Evolutionary conservation across 2,797 vertebrate genomes (phyloP).

Genomic region (Hypotaenidia philippensis): DNA sequence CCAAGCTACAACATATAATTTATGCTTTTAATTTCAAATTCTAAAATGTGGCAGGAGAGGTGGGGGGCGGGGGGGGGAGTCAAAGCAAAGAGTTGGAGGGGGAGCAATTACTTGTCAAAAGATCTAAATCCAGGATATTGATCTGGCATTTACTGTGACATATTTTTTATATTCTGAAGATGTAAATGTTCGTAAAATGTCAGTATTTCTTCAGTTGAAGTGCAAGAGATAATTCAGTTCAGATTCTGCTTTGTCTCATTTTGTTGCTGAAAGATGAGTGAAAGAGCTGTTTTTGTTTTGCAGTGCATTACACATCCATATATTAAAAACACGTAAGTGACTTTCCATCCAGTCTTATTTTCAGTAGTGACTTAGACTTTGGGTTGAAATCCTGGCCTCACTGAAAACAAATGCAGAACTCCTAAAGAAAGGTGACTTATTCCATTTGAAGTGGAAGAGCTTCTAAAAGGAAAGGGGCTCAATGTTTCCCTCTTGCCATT

Average conservation of each 20-base stretch:
- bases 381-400: background rate
- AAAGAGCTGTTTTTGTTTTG: background rate
- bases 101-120: conserved; percentile 9
- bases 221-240: background rate
- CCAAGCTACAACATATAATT: conserved; percentile 61
- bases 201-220: background rate
- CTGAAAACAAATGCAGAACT: background rate
- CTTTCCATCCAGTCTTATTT: background rate
- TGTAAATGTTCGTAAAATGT: background rate
- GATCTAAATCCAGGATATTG: conserved; percentile 28
- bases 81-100: background rate
- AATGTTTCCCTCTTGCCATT: background rate
- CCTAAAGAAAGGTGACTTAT: background rate
- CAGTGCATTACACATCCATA: background rate
- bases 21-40: conserved; percentile 77
- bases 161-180: conserved; percentile 2
- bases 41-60: conserved; percentile 26
- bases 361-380: background rate
- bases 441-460: background rate
- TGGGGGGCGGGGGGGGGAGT: background rate
- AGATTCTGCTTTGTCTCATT: background rate
- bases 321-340: background rate
- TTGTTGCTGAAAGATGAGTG: background rate
- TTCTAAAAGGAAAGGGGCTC: background rate
- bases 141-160: background rate